Evolutionary conservation across 2,113 vertebrate species (phyloP).

Genomic region (Serinus canaria): DNA sequence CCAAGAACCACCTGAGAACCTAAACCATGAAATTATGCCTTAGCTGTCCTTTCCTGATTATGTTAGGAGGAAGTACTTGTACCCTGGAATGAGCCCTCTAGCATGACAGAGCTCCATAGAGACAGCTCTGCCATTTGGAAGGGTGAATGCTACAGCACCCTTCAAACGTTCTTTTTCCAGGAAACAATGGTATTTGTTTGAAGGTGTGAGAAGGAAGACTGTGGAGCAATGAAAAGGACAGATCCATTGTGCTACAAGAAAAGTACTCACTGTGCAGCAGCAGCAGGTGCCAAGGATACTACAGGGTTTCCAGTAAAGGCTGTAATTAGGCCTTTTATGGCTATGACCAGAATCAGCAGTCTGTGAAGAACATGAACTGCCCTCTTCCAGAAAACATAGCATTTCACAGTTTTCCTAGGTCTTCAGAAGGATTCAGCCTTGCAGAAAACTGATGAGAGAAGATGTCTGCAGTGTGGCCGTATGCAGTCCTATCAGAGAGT

Average conservation of each 20-base stretch:
- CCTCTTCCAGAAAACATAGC: background rate
- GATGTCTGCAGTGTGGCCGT: accelerated
- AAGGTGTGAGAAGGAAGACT: background rate
- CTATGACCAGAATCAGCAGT: background rate
- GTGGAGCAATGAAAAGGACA: background rate
- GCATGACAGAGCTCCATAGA: background rate
- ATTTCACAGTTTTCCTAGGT: background rate
- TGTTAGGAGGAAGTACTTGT: background rate
- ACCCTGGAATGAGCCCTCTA: background rate
- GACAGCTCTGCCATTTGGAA: constrained; percentile 54
- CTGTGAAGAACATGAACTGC: background rate
- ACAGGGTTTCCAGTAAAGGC: background rate
- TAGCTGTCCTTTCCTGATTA: background rate
- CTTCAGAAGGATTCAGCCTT: background rate
- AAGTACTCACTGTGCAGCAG: background rate
- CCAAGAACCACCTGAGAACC: background rate
- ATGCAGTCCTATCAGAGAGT: background rate
- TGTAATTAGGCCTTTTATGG: background rate
- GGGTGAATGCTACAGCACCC: constrained; percentile 25
- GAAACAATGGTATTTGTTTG: background rate
- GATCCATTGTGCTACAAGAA: background rate
- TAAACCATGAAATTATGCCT: background rate
- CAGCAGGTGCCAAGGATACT: background rate
- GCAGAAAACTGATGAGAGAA: background rate
- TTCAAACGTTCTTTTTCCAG: background rate